phyloP scores from a whole-genome alignment of 2,888 invertebrate species.

The Tineola bisselliella region DNA sequence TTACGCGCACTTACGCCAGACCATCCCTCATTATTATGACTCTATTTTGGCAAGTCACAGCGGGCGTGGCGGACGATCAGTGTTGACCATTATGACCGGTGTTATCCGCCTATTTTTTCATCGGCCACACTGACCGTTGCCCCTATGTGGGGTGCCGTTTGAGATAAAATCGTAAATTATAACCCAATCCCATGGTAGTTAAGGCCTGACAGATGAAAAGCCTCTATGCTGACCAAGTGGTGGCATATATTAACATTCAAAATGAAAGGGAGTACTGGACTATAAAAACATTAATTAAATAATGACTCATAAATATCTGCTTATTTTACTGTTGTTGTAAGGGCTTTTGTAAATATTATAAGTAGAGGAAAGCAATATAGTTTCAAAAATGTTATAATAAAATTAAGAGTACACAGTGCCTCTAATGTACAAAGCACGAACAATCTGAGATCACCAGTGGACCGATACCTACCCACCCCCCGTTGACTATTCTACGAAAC shows the following conservation, averaged over 20 bases:
- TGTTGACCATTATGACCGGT: constrained; percentile 31
- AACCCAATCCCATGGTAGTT: constrained; percentile 65
- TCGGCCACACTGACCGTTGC: constrained; percentile 24
- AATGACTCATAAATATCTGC: neutral
- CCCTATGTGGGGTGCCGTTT: constrained; percentile 55
- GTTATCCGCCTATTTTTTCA: constrained; percentile 13
- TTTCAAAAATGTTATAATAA: neutral
- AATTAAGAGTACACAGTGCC: neutral
- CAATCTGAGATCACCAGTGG: neutral
- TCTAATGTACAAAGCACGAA: neutral
- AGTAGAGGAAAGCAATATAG: too few relatives aligned
- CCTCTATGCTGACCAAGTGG: constrained; percentile 48
- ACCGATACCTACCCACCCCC: neutral
- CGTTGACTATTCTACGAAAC: constrained; percentile 4
- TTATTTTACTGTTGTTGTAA: neutral
- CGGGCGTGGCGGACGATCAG: constrained; percentile 41
- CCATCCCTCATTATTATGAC: constrained; percentile 62
- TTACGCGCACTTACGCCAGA: constrained; percentile 52
- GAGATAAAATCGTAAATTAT: constrained; percentile 68
- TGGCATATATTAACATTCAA: constrained; percentile 52
- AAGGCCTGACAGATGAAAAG: constrained; percentile 66
- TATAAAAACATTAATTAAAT: constrained; percentile 37
- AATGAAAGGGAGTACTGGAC: constrained; percentile 37
- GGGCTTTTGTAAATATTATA: neutral
- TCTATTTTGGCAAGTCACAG: constrained; percentile 65